Percentiles rank a stretch among this genome's conserved stretches.
Evolutionary conservation across 2,113 vertebrate species (phyloP).

Genomic region (Seriola rivoliana): DNA sequence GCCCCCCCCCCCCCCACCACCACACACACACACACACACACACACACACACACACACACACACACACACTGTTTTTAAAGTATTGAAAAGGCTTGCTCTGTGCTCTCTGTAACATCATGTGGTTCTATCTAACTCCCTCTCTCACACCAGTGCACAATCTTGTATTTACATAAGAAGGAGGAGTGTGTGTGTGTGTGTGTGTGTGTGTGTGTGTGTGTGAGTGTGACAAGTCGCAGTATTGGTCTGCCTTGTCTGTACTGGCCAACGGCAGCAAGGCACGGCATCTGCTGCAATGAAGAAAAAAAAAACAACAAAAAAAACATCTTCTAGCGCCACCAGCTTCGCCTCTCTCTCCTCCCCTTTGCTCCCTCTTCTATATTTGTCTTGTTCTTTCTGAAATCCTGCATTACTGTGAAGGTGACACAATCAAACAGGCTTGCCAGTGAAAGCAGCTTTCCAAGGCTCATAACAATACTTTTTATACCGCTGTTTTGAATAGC

Average conservation of each 20-base stretch:
- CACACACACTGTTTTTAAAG: constrained; percentile 35
- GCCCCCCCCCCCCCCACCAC: neutral
- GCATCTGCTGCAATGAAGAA: constrained; percentile 54
- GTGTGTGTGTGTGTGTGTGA: neutral
- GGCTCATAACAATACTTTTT: constrained; percentile 22
- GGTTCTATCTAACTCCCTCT: constrained; percentile 54
- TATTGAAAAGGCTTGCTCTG: constrained; percentile 52
- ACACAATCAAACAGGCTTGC: constrained; percentile 26
- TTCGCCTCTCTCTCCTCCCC: neutral
- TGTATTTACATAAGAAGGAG: constrained; percentile 69
- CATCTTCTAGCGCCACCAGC: constrained; percentile 40
- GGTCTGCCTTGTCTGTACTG: constrained; percentile 34
- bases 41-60: too few species aligned
- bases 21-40: too few species aligned
- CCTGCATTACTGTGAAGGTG: constrained; percentile 40
- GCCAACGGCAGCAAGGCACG: constrained; percentile 38
- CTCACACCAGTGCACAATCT: constrained; percentile 59
- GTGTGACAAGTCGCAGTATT: constrained; percentile 33
- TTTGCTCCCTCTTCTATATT: constrained; percentile 27
- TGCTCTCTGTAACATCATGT: constrained; percentile 58
- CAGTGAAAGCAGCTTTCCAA: constrained; percentile 8
- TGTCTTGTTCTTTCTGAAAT: constrained; percentile 49
- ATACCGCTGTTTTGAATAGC: neutral
- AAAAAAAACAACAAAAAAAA: neutral
- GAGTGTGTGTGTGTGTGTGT: constrained; percentile 33